Base-by-base conservation (phyloP, 2,797 vertebrate genomes). In the Chanos chanos region DNA sequence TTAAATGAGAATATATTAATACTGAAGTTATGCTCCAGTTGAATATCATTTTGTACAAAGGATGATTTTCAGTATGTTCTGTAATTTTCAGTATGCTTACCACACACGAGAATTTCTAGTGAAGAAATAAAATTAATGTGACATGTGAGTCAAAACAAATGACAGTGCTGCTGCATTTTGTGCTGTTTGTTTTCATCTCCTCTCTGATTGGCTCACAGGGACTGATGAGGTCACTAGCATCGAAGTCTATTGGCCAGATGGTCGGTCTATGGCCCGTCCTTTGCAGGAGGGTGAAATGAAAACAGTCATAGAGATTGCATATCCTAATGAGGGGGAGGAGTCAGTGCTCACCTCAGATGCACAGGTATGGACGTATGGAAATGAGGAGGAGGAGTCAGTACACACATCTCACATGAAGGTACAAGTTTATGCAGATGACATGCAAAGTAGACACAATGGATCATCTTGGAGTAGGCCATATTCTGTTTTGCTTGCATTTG, bases 231-330 rank as follows among this genome's bases (percentile, higher is more conserved):
- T 87, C 59, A 93, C 79, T 58, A 94, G 91, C 0, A 74, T 96
- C 76, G 91, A 94, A 76, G 92, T 97, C 64, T 92, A 88, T 0
- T 95, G 94, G 94, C 93, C 94, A 0, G 92, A 93, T 0, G 85
- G 90, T 60, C 86, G 60, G 0, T 73, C 85, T 9, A 4, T 77
- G 30, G 78, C 77, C 37, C 89, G 89, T 7, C 58, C 73, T 0
- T 78, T 97, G 60, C 75, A 77, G 60, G 82, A 86, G 10, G 66
- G 54, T 0, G 94, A 97, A 66, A 91, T 83, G 75, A 96, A 94
- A 79, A 90, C 90, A 0, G 88, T 94, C 67, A 78, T 97, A 68
- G 90, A 94, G 71, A 81, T 97, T 6, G 44, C 76, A 15, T 93
- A 90, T 64, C 93, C 93, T 12, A 61, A 3, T 40, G 81, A 85